phyloP scores from a whole-genome alignment of 1,140 invertebrate species.

The Drosophila bifasciata region DNA sequence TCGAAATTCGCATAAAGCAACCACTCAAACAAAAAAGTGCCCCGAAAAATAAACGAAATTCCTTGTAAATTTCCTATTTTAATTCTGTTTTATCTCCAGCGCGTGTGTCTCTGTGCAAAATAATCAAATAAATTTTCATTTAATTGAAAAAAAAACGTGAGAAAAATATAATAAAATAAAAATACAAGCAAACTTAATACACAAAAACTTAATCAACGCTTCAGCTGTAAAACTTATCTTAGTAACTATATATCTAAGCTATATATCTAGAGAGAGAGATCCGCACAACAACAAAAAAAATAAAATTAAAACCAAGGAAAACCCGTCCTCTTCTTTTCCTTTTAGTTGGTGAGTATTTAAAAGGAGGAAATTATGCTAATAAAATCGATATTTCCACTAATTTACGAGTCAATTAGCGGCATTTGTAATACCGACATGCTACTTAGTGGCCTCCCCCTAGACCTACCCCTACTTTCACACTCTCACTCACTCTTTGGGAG shows the following conservation, averaged over 20 bases:
- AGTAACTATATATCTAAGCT: not conserved
- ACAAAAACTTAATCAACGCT: conserved; percentile 44
- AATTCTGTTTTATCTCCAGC: conserved; percentile 19
- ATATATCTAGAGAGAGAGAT: too few relatives aligned
- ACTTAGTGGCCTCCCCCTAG: conserved; percentile 28
- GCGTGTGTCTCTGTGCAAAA: conserved; percentile 56
- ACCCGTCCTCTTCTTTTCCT: not conserved
- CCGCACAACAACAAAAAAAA: too few relatives aligned
- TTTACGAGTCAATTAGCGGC: conserved; percentile 67
- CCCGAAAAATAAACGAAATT: not conserved
- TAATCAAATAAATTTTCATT: conserved; percentile 13
- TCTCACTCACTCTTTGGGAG: too few relatives aligned
- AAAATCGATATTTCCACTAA: conserved; percentile 62
- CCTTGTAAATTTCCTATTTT: not conserved
- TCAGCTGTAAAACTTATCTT: conserved; percentile 5
- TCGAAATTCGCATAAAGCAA: conserved; percentile 5
- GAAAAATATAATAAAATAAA: conserved; percentile 32
- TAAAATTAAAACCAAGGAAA: not conserved
- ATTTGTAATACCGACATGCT: conserved; percentile 65
- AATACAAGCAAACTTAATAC: conserved; percentile 32
- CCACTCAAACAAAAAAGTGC: conserved; percentile 1
- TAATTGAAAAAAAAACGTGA: conserved; percentile 11
- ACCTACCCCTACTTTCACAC: not conserved
- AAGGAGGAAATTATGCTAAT: conserved; percentile 53
- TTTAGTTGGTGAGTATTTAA: conserved; percentile 11